Percentiles rank a stretch among this genome's conserved stretches.
Conservation (phyloP, 2,113 vertebrate species). For the Dipodomys stephensi region DNA sequence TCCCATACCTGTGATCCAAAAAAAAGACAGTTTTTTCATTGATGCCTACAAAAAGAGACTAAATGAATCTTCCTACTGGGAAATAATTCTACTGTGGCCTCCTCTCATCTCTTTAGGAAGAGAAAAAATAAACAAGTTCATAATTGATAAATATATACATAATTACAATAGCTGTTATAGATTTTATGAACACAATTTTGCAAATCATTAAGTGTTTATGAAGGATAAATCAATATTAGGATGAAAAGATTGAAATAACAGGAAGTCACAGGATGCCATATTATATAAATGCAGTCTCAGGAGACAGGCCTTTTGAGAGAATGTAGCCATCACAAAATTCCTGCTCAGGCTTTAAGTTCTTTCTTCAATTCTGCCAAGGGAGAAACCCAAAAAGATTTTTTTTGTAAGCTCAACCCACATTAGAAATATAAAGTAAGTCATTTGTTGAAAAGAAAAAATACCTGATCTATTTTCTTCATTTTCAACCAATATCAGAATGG, state of each 20-base stretch:
- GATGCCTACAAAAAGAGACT: background rate
- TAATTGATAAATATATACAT: background rate
- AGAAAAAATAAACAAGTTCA: background rate
- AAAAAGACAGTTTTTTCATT: background rate
- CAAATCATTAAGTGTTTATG: background rate
- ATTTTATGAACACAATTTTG: background rate
- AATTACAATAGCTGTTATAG: background rate
- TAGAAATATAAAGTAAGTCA: background rate
- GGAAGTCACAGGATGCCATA: background rate
- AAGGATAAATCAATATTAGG: background rate
- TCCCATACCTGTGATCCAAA: background rate
- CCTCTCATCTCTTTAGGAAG: background rate
- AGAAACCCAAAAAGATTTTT: background rate
- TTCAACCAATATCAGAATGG: slow-evolving; percentile 33
- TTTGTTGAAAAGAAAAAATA: slow-evolving; percentile 23
- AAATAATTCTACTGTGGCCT: background rate
- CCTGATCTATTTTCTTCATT: slow-evolving; percentile 20
- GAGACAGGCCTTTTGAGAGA: background rate
- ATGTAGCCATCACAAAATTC: background rate
- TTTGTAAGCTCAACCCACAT: background rate
- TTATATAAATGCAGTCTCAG: background rate
- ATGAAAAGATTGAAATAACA: background rate
- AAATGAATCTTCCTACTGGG: background rate
- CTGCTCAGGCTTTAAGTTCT: background rate
- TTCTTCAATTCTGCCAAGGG: background rate